Evolutionary conservation across 2,113 vertebrate genomes (phyloP), one percentile per base, ranked within the genome.

Genomic region (Cheirogaleus medius): DNA sequence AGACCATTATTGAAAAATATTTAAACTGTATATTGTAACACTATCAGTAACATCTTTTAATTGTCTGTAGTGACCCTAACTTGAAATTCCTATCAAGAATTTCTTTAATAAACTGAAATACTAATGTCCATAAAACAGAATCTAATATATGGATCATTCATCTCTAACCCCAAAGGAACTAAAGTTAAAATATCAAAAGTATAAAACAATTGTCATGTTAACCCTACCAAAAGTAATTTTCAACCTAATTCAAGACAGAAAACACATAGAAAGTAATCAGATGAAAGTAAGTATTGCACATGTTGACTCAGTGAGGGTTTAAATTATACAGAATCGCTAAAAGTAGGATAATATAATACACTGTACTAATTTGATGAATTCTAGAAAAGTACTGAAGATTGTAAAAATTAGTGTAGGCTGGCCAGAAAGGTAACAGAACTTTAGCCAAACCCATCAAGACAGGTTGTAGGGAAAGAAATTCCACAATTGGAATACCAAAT

Each of bases 31-130:
- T 96, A 78, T n/a, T 78, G 14, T 60, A 49, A 91, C 0, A 44
- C 18, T 90, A 54, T 52, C 20, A 96, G n/a, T 78, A 83, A 71
- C 12, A 96, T 76, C 27, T 69, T 25, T 52, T 58, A 90, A 84
- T 15, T 91, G 17, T 69, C 66, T 87, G 13, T 39, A 68, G 29
- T 80, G 20, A 95, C 8, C 11, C 47, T 85, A 96, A 93, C 32
- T 88, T 81, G 21, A 95, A 91, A 85, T 87, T 87, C 23, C 47
- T 83, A 74, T 54, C 7, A 92, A 86, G 27, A 92, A 80, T 80
- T 94, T 92, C 9, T 95, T 85, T 54, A 89, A 89, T 47, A 63
- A 92, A 83, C 3, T 60, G 9, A 73, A 80, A 73, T 76, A 82
- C 20, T 77, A 23, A 12, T 37, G 9, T 18, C 58, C 34, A 86